A percentile compares a stretch with the other conserved stretches of the same genome.
Conservation (phyloP, 2,113 vertebrate species). For the Caretta caretta region DNA sequence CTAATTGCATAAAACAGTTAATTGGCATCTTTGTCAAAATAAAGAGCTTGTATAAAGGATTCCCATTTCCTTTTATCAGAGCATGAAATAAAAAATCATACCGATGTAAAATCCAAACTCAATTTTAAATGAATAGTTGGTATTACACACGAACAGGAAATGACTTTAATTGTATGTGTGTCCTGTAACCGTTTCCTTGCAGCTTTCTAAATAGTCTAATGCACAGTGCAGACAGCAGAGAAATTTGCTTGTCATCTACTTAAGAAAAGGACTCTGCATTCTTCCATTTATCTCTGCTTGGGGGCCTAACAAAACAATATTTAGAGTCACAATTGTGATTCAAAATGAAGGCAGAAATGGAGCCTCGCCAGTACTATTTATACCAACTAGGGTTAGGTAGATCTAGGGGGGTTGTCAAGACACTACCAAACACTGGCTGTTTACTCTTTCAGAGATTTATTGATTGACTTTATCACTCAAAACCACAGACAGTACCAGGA, state of each 20-base stretch:
- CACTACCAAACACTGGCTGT: neutral
- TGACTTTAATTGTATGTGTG: slow-evolving; percentile 60
- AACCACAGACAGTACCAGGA: neutral
- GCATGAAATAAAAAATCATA: slow-evolving; percentile 29
- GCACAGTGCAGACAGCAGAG: slow-evolving; percentile 44
- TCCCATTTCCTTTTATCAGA: slow-evolving; percentile 58
- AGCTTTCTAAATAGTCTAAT: slow-evolving; percentile 31
- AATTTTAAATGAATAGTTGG: slow-evolving; percentile 61
- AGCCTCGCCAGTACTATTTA: neutral
- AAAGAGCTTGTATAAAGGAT: slow-evolving; percentile 48
- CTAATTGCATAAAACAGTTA: slow-evolving; percentile 76
- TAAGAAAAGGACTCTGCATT: slow-evolving; percentile 47
- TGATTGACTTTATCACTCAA: neutral
- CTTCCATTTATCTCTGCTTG: neutral
- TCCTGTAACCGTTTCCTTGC: slow-evolving; percentile 56
- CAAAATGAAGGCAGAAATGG: slow-evolving; percentile 8
- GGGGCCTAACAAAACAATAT: slow-evolving; percentile 23
- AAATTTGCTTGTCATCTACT: slow-evolving; percentile 55
- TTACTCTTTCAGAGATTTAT: neutral
- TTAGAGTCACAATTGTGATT: slow-evolving; percentile 2
- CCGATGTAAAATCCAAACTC: slow-evolving; percentile 54
- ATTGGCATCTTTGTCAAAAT: slow-evolving; percentile 78
- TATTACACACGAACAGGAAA: slow-evolving; percentile 61
- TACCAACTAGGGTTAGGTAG: neutral
- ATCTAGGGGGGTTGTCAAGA: neutral